Base-by-base conservation (phyloP, 1,140 invertebrate species). In the Grapholita molesta region DNA sequence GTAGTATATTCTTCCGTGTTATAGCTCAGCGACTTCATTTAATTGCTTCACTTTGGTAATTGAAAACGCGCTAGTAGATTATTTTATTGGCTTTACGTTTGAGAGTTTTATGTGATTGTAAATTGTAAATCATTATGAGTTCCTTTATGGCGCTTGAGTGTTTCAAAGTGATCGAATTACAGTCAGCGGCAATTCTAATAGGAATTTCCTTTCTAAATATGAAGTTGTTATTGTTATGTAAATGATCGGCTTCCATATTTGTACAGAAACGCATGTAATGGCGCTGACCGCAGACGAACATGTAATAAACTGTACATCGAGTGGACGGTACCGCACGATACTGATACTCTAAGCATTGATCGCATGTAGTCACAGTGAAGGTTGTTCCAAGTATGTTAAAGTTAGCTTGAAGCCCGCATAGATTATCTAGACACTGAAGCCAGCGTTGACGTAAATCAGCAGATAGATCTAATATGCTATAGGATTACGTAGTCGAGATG, bases 381-480 rank as follows among this genome's bases (percentile, higher is more conserved):
- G 77, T 76, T 78, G 72, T 82, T 83, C 72, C 70, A 73, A 84
- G 74, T 83, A 80, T 77, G 83, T 72, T 80, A 83, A 79, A 80
- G 82, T 84, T 84, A 88, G 87, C 87, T 91, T 85, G 82, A 91
- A 91, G 89, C 89, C 87, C 86, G 89, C 88, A 89, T 88, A 89
- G 82, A 83, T 85, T 87, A 88, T 89, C 89, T 91, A 91, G 87
- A 91, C 89, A 90, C 80, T 88, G 82, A 91, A 91, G 89, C 89
- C 82, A 88, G 87, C 85, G 83, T 78, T 85, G 86, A 85, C 79
- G 86, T 85, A 80, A 82, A 82, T 87, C 86, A 90, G 88, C 89
- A 84, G 82, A 83, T 88, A 81, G 83, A 85, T 84, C 89, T 89
- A 91, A 88, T 85, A 84, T 86, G 82, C 86, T 91, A 91, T 86